Base-by-base conservation (phyloP, 2,797 vertebrate genomes). In the Anguilla marmorata region DNA sequence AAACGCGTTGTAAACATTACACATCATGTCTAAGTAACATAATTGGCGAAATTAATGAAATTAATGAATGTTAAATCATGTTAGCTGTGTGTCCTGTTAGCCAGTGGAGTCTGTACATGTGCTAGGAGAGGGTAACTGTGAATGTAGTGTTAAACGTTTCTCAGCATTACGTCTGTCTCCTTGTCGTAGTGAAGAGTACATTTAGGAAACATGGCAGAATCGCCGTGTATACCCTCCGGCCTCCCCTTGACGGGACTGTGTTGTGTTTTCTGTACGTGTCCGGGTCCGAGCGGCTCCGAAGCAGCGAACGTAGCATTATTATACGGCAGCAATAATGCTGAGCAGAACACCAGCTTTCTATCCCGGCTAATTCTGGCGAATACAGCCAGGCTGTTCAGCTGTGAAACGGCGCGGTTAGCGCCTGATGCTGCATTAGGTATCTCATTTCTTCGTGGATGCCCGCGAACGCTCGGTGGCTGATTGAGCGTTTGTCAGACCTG, bases 71-170 rank as follows among this genome's bases (percentile, higher is more conserved):
- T 30, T 84, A 58, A 84, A 84, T 56, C 41, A 37, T 7, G 5
- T 84, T 54, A 54, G 83, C 45, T 56, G 37, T 58, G 12, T 84
- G 48, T 56, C 37, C 52, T 56, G 50, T 84, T n/a, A 58, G 33
- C 50, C 54, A 30, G 24, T 50, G 2, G 21, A 84, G 83, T 84
- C 52, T 56, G 12, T 54, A 30, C 24, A 56, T 84, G 79, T 82
- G 50, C 11, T 84, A 58, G 50, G 83, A 84, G 41, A 84, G 52
- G 52, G 83, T 84, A 56, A 48, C 30, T 30, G 52, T 54, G 52
- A 54, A 54, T 54, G 21, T 56, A 84, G n/a, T 14, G 83, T 84
- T 54, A 52, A 84, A 56, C 8, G 52, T 56, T 30, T 56, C 6
- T 84, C 24, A 54, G 27, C 27, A 56, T 16, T n/a, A 56, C n/a